These are phyloP conservation scores for Gastrophryne carolinensis DNA, from an alignment of 2,797 vertebrate species.

Conservation along the genomic window DNA sequence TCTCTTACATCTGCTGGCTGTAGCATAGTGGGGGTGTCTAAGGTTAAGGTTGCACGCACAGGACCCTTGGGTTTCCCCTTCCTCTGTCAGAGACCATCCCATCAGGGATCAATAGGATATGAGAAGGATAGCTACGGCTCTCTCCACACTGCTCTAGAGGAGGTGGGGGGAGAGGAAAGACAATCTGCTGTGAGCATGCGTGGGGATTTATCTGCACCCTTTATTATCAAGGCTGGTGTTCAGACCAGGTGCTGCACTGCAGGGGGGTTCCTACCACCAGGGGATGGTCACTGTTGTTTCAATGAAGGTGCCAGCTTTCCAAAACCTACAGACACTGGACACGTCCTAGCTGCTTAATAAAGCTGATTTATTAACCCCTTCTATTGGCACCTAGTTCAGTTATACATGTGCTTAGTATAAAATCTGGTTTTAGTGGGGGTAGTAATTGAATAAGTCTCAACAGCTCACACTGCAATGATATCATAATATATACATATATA, in stretches of 20 bases:
- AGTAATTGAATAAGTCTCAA: no score
- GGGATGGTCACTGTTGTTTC: background rate
- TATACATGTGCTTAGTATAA: background rate
- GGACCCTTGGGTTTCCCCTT: slow-evolving; percentile 35
- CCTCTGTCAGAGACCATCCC: slow-evolving; percentile 26
- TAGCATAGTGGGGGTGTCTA: slow-evolving; percentile 13
- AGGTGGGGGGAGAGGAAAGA: slow-evolving; percentile 31
- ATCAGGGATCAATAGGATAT: slow-evolving; percentile 44
- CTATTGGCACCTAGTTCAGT: background rate
- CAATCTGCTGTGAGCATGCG: slow-evolving; percentile 44
- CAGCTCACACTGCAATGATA: no score
- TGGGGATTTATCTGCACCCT: slow-evolving; percentile 46
- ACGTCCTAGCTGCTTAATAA: background rate
- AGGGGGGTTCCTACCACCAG: slow-evolving; percentile 32
- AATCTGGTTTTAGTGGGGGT: no score
- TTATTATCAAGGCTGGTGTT: slow-evolving; percentile 23
- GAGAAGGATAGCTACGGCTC: slow-evolving; percentile 35
- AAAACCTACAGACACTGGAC: background rate
- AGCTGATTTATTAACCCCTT: slow-evolving; percentile 5
- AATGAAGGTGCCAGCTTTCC: background rate
- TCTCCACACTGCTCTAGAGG: slow-evolving; percentile 20
- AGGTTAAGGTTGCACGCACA: slow-evolving; percentile 22
- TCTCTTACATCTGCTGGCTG: slow-evolving; percentile 19
- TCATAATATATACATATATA: no score
- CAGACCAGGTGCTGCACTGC: slow-evolving; percentile 45